These are phyloP conservation scores for Rhadinocentrus ornatus DNA, from an alignment of 2,797 vertebrate species.

Conservation along the genomic window DNA sequence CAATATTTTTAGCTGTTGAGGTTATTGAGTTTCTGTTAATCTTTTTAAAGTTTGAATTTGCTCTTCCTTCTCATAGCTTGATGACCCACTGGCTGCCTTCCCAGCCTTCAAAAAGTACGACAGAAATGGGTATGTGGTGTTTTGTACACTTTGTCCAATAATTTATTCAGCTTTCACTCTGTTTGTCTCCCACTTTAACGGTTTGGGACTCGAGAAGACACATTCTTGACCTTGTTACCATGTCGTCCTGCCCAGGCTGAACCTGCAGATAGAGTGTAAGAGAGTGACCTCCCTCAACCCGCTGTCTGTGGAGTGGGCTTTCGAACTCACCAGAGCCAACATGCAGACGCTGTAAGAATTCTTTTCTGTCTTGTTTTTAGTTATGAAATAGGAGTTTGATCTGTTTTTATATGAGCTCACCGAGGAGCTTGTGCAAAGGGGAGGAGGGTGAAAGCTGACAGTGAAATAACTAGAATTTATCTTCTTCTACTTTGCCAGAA, in stretches of 20 bases:
- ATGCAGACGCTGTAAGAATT: conserved; percentile 93
- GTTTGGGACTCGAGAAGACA: background rate
- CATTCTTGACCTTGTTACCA: conserved; percentile 21
- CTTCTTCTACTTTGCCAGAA: conserved; percentile 5
- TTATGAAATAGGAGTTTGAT: conserved; percentile 7
- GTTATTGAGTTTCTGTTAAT: background rate
- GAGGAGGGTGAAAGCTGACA: conserved; percentile 1
- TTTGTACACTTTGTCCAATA: conserved; percentile 12
- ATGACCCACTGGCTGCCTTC: conserved; percentile 91
- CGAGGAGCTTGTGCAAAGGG: conserved; percentile 7
- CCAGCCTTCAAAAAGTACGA: conserved; percentile 97
- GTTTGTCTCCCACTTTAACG: background rate
- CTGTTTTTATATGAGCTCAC: background rate
- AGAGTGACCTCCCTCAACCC: conserved; percentile 88
- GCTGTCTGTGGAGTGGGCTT: conserved; percentile 92
- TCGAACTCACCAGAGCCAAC: conserved; percentile 93
- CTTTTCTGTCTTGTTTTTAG: background rate
- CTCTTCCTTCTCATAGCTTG: conserved; percentile 80
- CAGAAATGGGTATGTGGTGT: conserved; percentile 89
- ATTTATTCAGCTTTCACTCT: conserved; percentile 12
- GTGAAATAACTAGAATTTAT: conserved; percentile 16
- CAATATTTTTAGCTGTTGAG: conserved; percentile 4
- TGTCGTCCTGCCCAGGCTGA: conserved; percentile 81
- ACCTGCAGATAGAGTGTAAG: conserved; percentile 93
- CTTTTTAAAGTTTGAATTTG: conserved; percentile 27